Evolutionary conservation across 2,797 vertebrate species (phyloP).

Genomic region (Sebastolobus altivelis): DNA sequence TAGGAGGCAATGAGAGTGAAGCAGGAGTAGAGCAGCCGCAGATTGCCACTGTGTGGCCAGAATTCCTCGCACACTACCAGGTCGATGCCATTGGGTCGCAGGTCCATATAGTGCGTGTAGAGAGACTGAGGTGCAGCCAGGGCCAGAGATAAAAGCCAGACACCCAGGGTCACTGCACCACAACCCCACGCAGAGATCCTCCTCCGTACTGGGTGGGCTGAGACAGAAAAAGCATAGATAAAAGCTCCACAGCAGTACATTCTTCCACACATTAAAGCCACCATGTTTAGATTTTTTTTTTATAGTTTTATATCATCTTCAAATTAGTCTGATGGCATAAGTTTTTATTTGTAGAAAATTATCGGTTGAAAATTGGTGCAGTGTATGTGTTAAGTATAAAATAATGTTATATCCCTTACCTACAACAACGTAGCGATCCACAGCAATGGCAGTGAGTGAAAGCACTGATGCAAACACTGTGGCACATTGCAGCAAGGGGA

Average conservation of each 20-base stretch:
- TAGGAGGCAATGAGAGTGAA: constrained; percentile 81
- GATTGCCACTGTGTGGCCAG: constrained; percentile 80
- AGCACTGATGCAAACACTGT: constrained; percentile 87
- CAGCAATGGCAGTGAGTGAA: constrained; percentile 88
- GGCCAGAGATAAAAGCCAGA: constrained; percentile 85
- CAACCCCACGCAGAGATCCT: constrained; percentile 84
- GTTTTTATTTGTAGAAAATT: background rate
- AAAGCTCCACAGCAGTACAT: background rate
- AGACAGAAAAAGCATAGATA: background rate
- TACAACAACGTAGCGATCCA: constrained; percentile 88
- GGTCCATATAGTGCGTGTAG: constrained; percentile 83
- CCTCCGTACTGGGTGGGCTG: constrained; percentile 84
- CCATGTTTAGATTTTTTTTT: background rate
- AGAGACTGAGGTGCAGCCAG: constrained; percentile 83
- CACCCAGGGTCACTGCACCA: constrained; percentile 73
- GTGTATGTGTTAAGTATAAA: no score
- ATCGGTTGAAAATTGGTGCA: background rate
- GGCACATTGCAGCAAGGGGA: constrained; percentile 85
- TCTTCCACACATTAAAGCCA: background rate
- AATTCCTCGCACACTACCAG: constrained; percentile 88
- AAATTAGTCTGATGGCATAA: background rate
- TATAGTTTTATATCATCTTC: background rate
- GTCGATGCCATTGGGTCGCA: constrained; percentile 81
- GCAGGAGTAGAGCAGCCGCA: constrained; percentile 85
- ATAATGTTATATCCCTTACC: constrained; percentile 53